Evolutionary conservation across 2,888 invertebrate genomes (phyloP).

Genomic region (Eulithis testata): DNA sequence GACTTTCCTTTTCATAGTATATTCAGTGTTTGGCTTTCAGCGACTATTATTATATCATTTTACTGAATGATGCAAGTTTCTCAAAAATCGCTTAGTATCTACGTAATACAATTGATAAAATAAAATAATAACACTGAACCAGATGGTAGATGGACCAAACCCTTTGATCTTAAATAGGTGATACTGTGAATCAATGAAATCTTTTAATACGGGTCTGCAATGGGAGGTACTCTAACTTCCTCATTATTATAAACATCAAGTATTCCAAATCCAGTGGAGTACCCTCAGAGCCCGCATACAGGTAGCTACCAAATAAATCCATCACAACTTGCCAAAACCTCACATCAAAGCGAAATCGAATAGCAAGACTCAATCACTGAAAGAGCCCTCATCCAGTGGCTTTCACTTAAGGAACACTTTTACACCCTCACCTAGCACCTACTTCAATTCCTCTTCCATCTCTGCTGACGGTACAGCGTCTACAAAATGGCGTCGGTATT

Average conservation of each 20-base stretch:
- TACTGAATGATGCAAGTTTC: too few species aligned
- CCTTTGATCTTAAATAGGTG: neutral
- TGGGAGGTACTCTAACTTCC: neutral
- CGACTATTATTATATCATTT: too few species aligned
- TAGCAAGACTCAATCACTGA: constrained; percentile 41
- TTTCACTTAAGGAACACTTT: constrained; percentile 56
- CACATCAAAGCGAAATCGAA: constrained; percentile 31
- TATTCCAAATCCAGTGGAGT: neutral
- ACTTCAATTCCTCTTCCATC: constrained; percentile 38
- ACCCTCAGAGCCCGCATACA: constrained; percentile 24
- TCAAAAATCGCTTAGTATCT: too few species aligned
- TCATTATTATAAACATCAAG: neutral
- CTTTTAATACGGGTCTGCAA: neutral
- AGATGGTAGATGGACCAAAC: neutral
- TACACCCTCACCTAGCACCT: constrained; percentile 34
- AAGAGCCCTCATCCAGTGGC: constrained; percentile 52
- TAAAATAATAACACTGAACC: too few species aligned
- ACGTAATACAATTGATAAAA: too few species aligned
- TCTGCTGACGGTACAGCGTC: constrained; percentile 69
- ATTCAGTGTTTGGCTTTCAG: too few species aligned
- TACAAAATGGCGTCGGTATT: constrained; percentile 77
- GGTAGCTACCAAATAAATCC: constrained; percentile 22
- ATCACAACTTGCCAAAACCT: constrained; percentile 13
- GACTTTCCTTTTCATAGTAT: too few species aligned
- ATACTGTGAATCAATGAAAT: neutral